Conservation (phyloP, 2,888 invertebrate species). For the Pammene fasciana region DNA sequence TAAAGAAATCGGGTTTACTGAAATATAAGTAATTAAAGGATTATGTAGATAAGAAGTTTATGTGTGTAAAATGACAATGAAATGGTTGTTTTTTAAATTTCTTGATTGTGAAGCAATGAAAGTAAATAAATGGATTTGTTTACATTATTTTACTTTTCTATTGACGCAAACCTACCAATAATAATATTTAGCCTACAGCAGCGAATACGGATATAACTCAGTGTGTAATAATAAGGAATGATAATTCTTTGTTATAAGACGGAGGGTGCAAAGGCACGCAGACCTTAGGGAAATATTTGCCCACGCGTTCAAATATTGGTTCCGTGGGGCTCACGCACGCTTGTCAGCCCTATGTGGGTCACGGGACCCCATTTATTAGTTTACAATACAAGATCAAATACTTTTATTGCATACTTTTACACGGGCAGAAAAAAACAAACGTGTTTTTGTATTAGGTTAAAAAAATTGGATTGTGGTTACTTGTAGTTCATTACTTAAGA, state of each 20-base stretch:
- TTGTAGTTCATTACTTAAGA: too few species aligned
- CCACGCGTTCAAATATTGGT: slow-evolving; percentile 40
- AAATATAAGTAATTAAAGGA: too few species aligned
- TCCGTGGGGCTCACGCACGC: slow-evolving; percentile 41
- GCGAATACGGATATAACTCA: slow-evolving; percentile 9
- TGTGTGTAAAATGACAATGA: too few species aligned
- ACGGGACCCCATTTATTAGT: slow-evolving; percentile 39
- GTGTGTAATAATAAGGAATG: slow-evolving; percentile 32
- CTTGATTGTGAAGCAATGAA: too few species aligned
- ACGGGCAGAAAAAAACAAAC: not conserved
- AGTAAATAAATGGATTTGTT: too few species aligned
- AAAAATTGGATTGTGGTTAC: too few species aligned
- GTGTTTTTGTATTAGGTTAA: not conserved
- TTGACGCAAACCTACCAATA: too few species aligned
- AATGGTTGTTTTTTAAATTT: too few species aligned
- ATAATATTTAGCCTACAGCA: too few species aligned
- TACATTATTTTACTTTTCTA: too few species aligned
- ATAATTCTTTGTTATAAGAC: slow-evolving; percentile 41
- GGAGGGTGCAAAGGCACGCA: slow-evolving; percentile 41
- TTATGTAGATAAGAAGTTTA: too few species aligned
- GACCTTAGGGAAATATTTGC: slow-evolving; percentile 42
- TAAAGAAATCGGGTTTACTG: too few species aligned
- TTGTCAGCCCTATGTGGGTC: slow-evolving; percentile 39
- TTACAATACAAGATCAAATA: slow-evolving; percentile 30
- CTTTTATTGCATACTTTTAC: slow-evolving; percentile 12